A percentile compares a stretch with the other conserved stretches of the same genome.
Evolutionary conservation across 2,888 invertebrate species (phyloP).

Genomic region (Amblyteles armatorius): DNA sequence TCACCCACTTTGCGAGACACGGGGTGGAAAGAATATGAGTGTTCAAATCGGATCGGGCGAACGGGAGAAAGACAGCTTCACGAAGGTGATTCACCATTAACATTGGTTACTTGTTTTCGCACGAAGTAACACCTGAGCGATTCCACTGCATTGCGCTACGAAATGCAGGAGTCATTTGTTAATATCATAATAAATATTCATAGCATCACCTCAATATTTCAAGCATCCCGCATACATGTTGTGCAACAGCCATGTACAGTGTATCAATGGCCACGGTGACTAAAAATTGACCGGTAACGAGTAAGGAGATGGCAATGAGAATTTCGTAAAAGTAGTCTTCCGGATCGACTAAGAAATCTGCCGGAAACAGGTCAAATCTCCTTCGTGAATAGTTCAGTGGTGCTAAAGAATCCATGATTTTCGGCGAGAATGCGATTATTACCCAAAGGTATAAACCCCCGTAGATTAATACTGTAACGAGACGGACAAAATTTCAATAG

Average conservation of each 20-base stretch:
- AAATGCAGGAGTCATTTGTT: too few species aligned
- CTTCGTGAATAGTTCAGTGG: slow-evolving; percentile 9
- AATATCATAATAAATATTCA: background rate
- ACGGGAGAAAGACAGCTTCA: too few species aligned
- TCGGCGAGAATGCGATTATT: background rate
- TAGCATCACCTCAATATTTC: slow-evolving; percentile 18
- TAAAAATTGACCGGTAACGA: background rate
- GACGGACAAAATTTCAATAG: background rate
- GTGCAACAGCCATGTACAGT: background rate
- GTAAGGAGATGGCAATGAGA: background rate
- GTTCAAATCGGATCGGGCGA: too few species aligned
- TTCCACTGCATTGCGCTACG: too few species aligned
- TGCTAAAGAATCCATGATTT: background rate
- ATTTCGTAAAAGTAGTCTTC: slow-evolving; percentile 9
- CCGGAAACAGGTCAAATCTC: background rate
- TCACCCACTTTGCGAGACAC: too few species aligned
- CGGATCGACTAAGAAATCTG: slow-evolving; percentile 30
- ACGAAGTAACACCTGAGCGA: too few species aligned
- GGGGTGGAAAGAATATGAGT: too few species aligned
- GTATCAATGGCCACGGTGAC: slow-evolving; percentile 13
- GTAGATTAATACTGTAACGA: background rate
- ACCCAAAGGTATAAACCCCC: background rate
- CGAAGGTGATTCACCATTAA: too few species aligned
- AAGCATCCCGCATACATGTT: slow-evolving; percentile 24
- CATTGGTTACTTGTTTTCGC: too few species aligned